These are phyloP conservation scores for Drosophila pruinosa DNA, from an alignment of 1,140 invertebrate species.

Conservation along the genomic window DNA sequence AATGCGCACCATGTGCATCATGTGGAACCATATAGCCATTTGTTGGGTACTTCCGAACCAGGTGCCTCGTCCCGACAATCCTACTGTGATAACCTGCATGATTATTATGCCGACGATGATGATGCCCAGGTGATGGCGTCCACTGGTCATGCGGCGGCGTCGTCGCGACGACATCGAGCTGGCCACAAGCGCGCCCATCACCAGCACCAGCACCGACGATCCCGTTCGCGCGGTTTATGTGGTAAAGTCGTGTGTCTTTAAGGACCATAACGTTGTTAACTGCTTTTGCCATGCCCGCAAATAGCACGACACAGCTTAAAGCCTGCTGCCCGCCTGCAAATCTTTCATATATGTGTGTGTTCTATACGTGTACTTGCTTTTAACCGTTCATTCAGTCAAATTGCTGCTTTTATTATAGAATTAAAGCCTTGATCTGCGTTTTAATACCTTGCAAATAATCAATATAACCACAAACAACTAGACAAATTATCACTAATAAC, in stretches of 20 bases:
- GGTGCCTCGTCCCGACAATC: constrained; percentile 68
- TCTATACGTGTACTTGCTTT: constrained; percentile 28
- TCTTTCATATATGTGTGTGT: constrained; percentile 28
- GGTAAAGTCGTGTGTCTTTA: constrained; percentile 59
- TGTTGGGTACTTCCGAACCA: constrained; percentile 44
- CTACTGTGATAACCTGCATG: constrained; percentile 74
- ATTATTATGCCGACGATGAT: constrained; percentile 55
- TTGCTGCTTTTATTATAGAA: constrained; percentile 7
- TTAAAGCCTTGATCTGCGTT: constrained; percentile 16
- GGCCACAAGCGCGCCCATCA: constrained; percentile 42
- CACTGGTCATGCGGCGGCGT: constrained; percentile 31
- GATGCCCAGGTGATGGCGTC: constrained; percentile 41
- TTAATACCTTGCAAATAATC: not conserved
- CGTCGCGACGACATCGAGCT: constrained; percentile 37
- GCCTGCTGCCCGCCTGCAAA: constrained; percentile 30
- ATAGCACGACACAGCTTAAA: constrained; percentile 42
- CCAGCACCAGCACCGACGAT: constrained; percentile 37
- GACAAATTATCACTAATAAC: not conserved
- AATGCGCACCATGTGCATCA: constrained; percentile 62
- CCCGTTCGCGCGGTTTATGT: constrained; percentile 48
- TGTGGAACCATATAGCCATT: constrained; percentile 59
- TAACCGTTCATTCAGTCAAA: constrained; percentile 1
- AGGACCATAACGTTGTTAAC: constrained; percentile 33
- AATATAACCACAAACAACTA: constrained; percentile 4
- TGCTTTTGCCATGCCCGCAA: constrained; percentile 63